phyloP scores from a whole-genome alignment of 2,888 invertebrate species.

The Andrena flavipes region DNA sequence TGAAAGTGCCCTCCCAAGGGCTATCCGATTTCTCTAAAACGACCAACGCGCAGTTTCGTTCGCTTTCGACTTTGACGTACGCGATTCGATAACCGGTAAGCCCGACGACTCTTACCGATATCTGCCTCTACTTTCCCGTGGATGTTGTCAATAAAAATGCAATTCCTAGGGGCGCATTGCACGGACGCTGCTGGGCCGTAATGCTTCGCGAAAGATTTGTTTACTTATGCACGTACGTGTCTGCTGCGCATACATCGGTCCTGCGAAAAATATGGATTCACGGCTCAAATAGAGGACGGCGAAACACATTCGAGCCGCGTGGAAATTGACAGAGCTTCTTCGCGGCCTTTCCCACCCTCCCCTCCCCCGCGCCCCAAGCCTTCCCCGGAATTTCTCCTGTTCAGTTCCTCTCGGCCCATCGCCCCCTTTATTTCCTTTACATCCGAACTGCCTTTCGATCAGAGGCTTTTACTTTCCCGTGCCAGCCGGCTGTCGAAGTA shows the following conservation, averaged over 20 bases:
- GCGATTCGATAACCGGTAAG: conserved; percentile 35
- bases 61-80: not conserved
- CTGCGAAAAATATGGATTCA: conserved; percentile 47
- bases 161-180: conserved; percentile 33
- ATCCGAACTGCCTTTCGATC: conserved; percentile 65
- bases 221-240: conserved; percentile 41
- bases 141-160: conserved; percentile 51
- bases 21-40: conserved; percentile 7
- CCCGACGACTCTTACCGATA: conserved; percentile 18
- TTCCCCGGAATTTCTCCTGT: conserved; percentile 61
- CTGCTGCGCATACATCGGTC: conserved; percentile 16
- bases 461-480: conserved; percentile 62
- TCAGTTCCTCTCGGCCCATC: conserved; percentile 58
- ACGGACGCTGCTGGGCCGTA: conserved; percentile 2
- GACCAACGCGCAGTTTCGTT: not conserved
- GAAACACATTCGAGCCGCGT: conserved; percentile 52
- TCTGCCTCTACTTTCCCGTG: not conserved
- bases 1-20: not conserved
- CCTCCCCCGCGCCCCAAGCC: conserved; percentile 28
- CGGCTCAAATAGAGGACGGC: conserved; percentile 46
- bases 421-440: conserved; percentile 70
- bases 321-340: conserved; percentile 62
- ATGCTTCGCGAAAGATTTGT: conserved; percentile 48
- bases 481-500: conserved; percentile 66
- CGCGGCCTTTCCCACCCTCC: conserved; percentile 18